These are phyloP conservation scores for Andrena minutula DNA, from an alignment of 2,888 invertebrate genomes.

Conservation along the genomic window DNA sequence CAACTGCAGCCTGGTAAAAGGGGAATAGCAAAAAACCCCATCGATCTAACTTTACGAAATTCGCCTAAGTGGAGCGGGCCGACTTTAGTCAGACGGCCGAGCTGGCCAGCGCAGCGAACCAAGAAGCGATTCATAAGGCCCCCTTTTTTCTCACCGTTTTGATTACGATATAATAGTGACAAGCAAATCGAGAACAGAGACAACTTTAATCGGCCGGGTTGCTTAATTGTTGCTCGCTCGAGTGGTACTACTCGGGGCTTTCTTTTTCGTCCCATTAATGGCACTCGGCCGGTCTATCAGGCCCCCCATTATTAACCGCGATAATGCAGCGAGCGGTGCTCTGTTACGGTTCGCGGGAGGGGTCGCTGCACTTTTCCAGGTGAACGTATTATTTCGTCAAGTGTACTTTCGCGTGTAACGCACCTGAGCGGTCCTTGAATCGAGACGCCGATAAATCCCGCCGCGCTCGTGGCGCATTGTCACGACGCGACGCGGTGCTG, in stretches of 20 bases:
- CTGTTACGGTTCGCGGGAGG: slow-evolving; percentile 30
- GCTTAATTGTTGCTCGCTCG: slow-evolving; percentile 35
- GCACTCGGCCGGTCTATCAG: slow-evolving; percentile 32
- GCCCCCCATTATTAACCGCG: slow-evolving; percentile 30
- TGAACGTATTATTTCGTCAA: slow-evolving; percentile 56
- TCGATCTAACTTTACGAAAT: neutral
- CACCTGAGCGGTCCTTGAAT: slow-evolving; percentile 50
- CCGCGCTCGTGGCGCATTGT: slow-evolving; percentile 44
- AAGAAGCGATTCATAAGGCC: neutral
- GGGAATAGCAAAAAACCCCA: neutral
- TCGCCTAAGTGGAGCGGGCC: neutral
- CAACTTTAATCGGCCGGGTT: slow-evolving; percentile 19
- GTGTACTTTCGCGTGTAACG: slow-evolving; percentile 32
- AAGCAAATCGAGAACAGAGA: slow-evolving; percentile 36
- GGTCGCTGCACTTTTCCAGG: slow-evolving; percentile 53
- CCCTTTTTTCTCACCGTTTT: neutral
- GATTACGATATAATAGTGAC: slow-evolving; percentile 35
- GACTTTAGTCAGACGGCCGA: neutral
- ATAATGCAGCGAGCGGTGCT: slow-evolving; percentile 4
- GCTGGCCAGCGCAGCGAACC: neutral
- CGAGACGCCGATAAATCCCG: slow-evolving; percentile 32
- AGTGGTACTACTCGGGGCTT: neutral
- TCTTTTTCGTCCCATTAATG: slow-evolving; percentile 38
- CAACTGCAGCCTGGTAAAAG: neutral
- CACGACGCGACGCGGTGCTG: slow-evolving; percentile 16